Base-by-base conservation (phyloP, 1,140 invertebrate species). In the Atopsyche davidsoni region DNA sequence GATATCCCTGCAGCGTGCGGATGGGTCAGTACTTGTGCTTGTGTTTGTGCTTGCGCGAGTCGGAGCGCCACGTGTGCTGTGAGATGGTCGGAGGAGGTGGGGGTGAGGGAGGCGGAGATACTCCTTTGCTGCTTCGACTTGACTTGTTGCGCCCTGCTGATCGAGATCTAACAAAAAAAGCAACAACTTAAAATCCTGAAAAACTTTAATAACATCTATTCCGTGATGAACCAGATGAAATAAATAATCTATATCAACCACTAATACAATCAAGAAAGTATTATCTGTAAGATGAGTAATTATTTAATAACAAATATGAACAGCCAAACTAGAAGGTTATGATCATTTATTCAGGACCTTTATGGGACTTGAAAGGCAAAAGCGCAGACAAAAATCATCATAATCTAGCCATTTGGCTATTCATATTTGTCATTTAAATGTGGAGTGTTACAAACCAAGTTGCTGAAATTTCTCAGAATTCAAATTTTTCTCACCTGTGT, bases 401-500 rank as follows among this genome's bases (percentile, higher is more conserved):
- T n/a, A n/a, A n/a, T n/a, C n/a, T n/a, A n/a, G n/a, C n/a, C n/a
- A n/a, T n/a, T n/a, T n/a, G n/a, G n/a, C n/a, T n/a, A n/a, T n/a
- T n/a, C n/a, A n/a, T n/a, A n/a, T n/a, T n/a, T n/a, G n/a, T n/a
- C n/a, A n/a, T n/a, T n/a, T n/a, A n/a, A n/a, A n/a, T n/a, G n/a
- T n/a, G n/a, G n/a, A n/a, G n/a, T n/a, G n/a, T n/a, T n/a, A n/a
- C n/a, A n/a, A n/a, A n/a, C n/a, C n/a, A n/a, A n/a, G n/a, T n/a
- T n/a, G n/a, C n/a, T n/a, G n/a, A n/a, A n/a, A n/a, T n/a, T n/a
- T n/a, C n/a, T n/a, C n/a, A n/a, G n/a, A n/a, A n/a, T n/a, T n/a
- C n/a, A n/a, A n/a, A n/a, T n/a, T n/a, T n/a, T 21, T 1, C 46
- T 57, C 56, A 70, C 69, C 53, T 57, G 43, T 72, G 61, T 34